Evolutionary conservation across 2,113 vertebrate species (phyloP).

Genomic region (Alligator mississippiensis): DNA sequence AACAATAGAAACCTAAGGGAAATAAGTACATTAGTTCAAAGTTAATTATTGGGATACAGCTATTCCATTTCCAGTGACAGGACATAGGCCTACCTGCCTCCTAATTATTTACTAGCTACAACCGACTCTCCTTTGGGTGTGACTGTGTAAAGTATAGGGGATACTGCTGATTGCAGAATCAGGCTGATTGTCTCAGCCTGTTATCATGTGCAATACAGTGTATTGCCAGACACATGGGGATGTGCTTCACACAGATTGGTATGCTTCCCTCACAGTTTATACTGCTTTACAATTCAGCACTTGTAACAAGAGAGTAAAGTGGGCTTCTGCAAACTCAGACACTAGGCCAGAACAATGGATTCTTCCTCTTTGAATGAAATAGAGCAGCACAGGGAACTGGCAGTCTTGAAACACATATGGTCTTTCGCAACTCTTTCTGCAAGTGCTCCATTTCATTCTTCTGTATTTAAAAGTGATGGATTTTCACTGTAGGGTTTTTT

Average conservation of each 20-base stretch:
- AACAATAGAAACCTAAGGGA: neutral
- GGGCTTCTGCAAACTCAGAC: neutral
- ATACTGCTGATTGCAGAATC: neutral
- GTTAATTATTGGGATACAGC: rapidly evolving
- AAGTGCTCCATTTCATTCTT: neutral
- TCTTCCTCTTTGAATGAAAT: neutral
- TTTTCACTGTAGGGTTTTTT: neutral
- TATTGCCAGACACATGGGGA: neutral
- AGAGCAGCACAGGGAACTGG: neutral
- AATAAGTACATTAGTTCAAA: neutral
- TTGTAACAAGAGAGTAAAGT: neutral
- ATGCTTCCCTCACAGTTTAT: rapidly evolving
- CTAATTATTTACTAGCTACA: neutral
- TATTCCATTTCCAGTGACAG: neutral
- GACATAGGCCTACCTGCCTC: neutral
- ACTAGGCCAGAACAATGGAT: neutral
- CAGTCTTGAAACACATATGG: neutral
- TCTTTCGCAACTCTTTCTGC: neutral
- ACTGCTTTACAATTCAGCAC: neutral
- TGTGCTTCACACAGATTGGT: neutral
- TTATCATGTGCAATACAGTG: neutral
- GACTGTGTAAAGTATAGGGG: neutral
- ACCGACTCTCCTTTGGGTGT: neutral
- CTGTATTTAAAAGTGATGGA: neutral
- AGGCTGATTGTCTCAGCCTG: neutral